phyloP scores from a whole-genome alignment of 2,888 invertebrate species.

The Thumatha senex region DNA sequence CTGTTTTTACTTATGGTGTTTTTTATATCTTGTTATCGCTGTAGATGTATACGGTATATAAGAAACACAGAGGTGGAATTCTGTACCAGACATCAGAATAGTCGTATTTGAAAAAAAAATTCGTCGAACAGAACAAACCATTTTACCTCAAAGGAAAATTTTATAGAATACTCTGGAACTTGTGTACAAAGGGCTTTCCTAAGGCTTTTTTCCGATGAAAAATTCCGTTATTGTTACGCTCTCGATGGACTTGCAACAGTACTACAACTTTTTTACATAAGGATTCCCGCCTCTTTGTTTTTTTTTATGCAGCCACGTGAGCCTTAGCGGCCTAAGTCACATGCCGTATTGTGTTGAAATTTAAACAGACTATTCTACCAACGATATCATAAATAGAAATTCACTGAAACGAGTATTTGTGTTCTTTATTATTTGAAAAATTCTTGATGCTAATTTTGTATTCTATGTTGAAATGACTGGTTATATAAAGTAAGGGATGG shows the following conservation, averaged over 20 bases:
- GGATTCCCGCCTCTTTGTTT: not conserved
- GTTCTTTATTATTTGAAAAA: not conserved
- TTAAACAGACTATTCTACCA: constrained; percentile 4
- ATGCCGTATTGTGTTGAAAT: constrained; percentile 14
- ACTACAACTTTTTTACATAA: constrained; percentile 18
- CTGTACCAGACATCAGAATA: too few species aligned
- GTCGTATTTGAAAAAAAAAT: too few species aligned
- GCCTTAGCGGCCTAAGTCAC: constrained; percentile 13
- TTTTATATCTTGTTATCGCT: too few species aligned
- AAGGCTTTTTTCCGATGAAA: not conserved
- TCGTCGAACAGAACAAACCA: too few species aligned
- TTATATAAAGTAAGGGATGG: constrained; percentile 25
- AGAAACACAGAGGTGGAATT: too few species aligned
- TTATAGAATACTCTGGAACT: not conserved
- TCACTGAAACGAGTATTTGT: constrained; percentile 9
- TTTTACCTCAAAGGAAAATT: too few species aligned
- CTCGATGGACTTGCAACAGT: constrained; percentile 3
- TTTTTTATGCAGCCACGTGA: constrained; percentile 27
- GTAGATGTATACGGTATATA: too few species aligned
- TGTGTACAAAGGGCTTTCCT: not conserved
- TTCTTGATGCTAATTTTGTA: constrained; percentile 9
- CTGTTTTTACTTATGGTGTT: too few species aligned
- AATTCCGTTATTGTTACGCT: constrained; percentile 20
- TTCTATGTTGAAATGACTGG: constrained; percentile 8
- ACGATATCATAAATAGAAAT: constrained; percentile 20